These are phyloP conservation scores for Rhynchomys soricoides DNA, from an alignment of 2,113 vertebrate species.

Conservation along the genomic window DNA sequence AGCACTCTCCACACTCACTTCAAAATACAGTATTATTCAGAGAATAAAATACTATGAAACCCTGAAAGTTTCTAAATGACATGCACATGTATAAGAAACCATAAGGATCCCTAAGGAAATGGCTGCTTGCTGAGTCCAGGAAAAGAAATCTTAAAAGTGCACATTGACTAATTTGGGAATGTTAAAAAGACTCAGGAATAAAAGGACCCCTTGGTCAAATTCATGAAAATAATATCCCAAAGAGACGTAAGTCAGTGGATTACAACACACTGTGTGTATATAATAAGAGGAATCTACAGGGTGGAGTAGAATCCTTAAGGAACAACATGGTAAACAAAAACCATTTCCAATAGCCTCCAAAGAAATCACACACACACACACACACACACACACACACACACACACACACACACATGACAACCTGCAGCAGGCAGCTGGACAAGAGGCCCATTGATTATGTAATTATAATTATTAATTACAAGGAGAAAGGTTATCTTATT, in stretches of 20 bases:
- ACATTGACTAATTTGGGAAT: neutral
- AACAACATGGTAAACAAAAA: neutral
- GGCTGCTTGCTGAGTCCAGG: neutral
- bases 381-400: too few relatives aligned
- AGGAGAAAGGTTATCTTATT: constrained; percentile 21
- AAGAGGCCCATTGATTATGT: constrained; percentile 7
- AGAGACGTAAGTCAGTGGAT: neutral
- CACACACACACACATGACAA: neutral
- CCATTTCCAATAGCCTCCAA: neutral
- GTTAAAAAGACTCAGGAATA: neutral
- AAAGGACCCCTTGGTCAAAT: neutral
- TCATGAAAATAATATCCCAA: neutral
- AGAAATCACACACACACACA: neutral
- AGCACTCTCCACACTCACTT: neutral
- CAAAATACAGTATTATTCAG: neutral
- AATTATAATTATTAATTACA: too few relatives aligned
- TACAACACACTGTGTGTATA: neutral
- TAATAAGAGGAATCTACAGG: neutral
- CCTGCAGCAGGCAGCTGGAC: neutral
- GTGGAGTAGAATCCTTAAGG: neutral
- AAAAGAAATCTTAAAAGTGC: neutral
- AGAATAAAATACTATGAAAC: neutral
- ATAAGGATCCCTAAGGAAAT: neutral
- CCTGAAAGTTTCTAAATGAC: neutral
- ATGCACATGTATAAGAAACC: neutral